A percentile compares a stretch with the other conserved stretches of the same genome.
Conservation (phyloP, 2,113 vertebrate species). For the Rhizomys pruinosus region DNA sequence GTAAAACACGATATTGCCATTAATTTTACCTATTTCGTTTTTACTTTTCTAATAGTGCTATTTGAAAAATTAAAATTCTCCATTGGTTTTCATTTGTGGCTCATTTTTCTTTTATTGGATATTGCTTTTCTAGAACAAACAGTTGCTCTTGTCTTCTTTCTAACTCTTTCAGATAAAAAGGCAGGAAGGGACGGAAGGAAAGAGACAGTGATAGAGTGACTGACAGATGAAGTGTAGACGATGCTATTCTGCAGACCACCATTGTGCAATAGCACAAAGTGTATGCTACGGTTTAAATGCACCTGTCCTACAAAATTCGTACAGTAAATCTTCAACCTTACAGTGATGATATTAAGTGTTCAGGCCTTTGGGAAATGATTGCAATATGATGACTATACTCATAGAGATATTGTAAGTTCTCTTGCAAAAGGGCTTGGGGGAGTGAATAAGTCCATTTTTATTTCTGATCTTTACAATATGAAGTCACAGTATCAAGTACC, state of each 20-base stretch:
- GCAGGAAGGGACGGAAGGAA: too few relatives aligned
- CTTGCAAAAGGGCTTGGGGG: neutral
- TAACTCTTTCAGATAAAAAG: neutral
- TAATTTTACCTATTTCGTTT: conserved; percentile 2
- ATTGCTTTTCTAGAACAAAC: neutral
- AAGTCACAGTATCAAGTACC: neutral
- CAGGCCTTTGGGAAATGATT: too few relatives aligned
- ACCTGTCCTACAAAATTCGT: neutral
- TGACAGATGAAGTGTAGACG: neutral
- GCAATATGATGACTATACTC: too few relatives aligned
- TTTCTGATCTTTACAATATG: neutral
- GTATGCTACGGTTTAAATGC: neutral
- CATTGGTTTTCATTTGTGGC: neutral
- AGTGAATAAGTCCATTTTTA: neutral
- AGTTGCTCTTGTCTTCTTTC: neutral
- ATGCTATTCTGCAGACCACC: neutral
- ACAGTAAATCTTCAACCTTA: neutral
- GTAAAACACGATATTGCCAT: neutral
- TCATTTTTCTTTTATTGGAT: neutral
- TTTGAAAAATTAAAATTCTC: neutral
- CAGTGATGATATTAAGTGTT: neutral
- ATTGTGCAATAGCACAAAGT: neutral
- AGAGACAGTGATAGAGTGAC: neutral
- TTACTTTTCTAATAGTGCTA: neutral
- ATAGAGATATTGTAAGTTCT: too few relatives aligned